phyloP scores from a whole-genome alignment of 2,888 invertebrate species.

The Cheiracanthium punctorium region DNA sequence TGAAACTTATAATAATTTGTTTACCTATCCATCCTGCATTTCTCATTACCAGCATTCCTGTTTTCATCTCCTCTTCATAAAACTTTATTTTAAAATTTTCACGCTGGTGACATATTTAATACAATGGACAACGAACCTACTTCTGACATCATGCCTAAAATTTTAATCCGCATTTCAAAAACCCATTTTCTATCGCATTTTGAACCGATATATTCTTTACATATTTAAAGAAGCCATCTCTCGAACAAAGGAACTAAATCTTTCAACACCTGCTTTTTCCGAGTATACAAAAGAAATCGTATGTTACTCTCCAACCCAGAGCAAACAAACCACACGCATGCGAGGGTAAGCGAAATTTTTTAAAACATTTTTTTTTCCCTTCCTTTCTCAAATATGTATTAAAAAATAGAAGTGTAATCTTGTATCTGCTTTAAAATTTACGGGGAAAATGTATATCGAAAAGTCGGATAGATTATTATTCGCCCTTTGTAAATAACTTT shows the following conservation, averaged over 20 bases:
- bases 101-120: not conserved
- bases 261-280: constrained; percentile 7
- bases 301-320: constrained; percentile 4
- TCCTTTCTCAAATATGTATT: constrained; percentile 1
- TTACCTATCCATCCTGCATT: not conserved
- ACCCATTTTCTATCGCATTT: not conserved
- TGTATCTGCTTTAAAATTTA: constrained; percentile 65
- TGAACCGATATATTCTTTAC: constrained; percentile 13
- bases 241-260: constrained; percentile 6
- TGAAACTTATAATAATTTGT: not conserved
- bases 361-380: not conserved
- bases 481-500: constrained; percentile 15
- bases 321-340: constrained; percentile 4
- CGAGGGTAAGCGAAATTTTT: not conserved
- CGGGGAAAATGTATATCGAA: constrained; percentile 50
- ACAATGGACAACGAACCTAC: not conserved
- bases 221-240: constrained; percentile 13
- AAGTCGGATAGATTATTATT: constrained; percentile 43
- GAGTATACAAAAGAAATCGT: constrained; percentile 5
- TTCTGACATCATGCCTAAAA: not conserved
- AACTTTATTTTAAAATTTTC: not conserved
- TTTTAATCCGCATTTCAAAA: constrained; percentile 7
- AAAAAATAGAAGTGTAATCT: constrained; percentile 54
- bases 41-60: not conserved
- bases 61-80: not conserved